Base-by-base conservation (phyloP, 1,140 invertebrate genomes). In the Drosophila lacteicornis region DNA sequence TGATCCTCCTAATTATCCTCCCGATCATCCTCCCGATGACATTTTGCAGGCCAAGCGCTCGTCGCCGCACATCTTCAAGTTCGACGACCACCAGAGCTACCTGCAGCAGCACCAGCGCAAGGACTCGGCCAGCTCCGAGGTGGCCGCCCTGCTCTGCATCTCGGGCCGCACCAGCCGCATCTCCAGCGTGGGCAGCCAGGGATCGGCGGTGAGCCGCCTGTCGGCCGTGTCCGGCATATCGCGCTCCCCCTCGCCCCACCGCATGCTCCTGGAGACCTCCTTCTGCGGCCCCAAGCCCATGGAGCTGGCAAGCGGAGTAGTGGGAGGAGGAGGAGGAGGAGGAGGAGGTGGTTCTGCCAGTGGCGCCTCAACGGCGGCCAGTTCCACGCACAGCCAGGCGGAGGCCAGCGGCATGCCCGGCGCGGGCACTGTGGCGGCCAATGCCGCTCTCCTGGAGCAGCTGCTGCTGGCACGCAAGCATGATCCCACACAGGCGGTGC, bases 231-330 rank as follows among this genome's bases (percentile, higher is more conserved):
- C 95, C 2, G 95, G 95, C 0, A 93, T 94, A 8, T 95, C 94
- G 9, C 94, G 97, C 59, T 97, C 97, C 9, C 97, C 97, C 0
- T 98, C 97, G 33, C 97, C 97, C 6, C 97, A 98, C 93, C 96
- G 96, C 93, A 97, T 97, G 95, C 93, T 97, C 22, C 93, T 98
- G 22, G 97, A 98, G 93, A 98, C 97, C 0, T 98, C 97, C 0
- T 98, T 98, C 91, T 98, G 97, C 86, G 97, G 97, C 0, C 96
- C 95, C 53, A 97, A 96, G 81, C 95, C 96, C 0, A 93, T 95
- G n/a, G 94, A 95, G 73, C 93, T 92, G 36, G 93, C 4, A 0
- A 33, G 30, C 30, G 80, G 55, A 3, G 65, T n/a, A 6, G 40
- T 19, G 0, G 22, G n/a, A 11, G 36, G 38, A 15, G 65, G 30